Evolutionary conservation across 2,797 vertebrate genomes (phyloP).

Genomic region (Spinibarbus caldwelli): DNA sequence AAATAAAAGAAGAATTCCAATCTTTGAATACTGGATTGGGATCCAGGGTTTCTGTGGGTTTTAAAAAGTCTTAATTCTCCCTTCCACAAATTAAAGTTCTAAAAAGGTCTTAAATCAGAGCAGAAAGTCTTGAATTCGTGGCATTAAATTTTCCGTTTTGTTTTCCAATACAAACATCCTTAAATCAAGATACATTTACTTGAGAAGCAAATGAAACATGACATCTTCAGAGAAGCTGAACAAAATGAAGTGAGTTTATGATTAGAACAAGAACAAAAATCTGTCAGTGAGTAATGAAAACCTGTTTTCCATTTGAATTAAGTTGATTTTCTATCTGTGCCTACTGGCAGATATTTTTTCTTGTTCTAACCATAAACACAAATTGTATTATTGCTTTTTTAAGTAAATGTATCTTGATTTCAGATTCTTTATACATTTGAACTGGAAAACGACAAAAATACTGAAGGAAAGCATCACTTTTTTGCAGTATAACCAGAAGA

Average conservation of each 20-base stretch:
- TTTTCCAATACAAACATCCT: neutral
- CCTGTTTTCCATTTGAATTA: neutral
- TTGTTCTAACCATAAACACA: neutral
- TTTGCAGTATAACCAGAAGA: no score
- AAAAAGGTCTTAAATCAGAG: neutral
- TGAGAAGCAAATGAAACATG: neutral
- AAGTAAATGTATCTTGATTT: neutral
- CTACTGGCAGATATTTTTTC: no score
- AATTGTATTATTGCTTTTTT: neutral
- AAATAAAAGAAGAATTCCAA: neutral
- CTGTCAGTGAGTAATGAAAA: neutral
- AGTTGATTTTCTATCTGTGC: no score
- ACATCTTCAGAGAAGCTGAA: neutral
- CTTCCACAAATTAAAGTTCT: no score
- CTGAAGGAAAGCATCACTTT: neutral
- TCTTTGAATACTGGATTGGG: neutral
- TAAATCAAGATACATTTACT: neutral
- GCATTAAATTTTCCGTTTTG: neutral
- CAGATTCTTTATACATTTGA: neutral
- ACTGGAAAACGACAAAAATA: neutral
- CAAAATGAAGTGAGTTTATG: neutral
- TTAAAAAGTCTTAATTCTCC: neutral
- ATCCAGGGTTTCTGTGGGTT: neutral
- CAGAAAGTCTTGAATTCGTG: neutral
- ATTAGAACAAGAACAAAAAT: neutral